Evolutionary conservation across 2,888 invertebrate genomes (phyloP).

Genomic region (Polymixis flavicincta): DNA sequence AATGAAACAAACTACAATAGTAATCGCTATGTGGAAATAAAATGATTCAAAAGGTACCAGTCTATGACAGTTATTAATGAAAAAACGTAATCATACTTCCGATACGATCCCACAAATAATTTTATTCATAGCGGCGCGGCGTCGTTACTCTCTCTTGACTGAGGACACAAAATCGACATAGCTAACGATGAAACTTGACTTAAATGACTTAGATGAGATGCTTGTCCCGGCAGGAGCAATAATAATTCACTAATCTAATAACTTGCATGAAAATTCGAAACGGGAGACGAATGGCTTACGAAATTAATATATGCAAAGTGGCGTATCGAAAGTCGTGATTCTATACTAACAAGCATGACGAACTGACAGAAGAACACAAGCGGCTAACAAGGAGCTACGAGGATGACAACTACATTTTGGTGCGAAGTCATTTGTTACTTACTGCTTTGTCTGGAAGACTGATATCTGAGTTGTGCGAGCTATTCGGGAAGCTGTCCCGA

Average conservation of each 20-base stretch:
- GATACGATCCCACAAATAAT: slow-evolving; percentile 47
- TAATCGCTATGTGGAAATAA: slow-evolving; percentile 16
- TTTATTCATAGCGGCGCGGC: neutral
- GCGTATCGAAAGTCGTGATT: slow-evolving; percentile 71
- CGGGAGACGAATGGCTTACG: slow-evolving; percentile 31
- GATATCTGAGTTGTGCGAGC: slow-evolving; percentile 75
- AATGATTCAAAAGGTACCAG: slow-evolving; percentile 56
- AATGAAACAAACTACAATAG: slow-evolving; percentile 24
- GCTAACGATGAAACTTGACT: slow-evolving; percentile 38
- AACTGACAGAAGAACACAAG: slow-evolving; percentile 65
- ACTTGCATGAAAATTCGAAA: slow-evolving; percentile 58
- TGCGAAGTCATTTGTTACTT: slow-evolving; percentile 70
- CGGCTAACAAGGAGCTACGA: slow-evolving; percentile 64
- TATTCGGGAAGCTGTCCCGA: slow-evolving; percentile 81
- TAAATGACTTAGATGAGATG: slow-evolving; percentile 36
- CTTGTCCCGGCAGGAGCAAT: slow-evolving; percentile 33
- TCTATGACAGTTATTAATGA: slow-evolving; percentile 48
- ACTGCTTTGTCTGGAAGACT: slow-evolving; percentile 84
- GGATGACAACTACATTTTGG: slow-evolving; percentile 60
- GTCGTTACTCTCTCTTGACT: neutral
- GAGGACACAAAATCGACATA: slow-evolving; percentile 25
- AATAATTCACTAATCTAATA: slow-evolving; percentile 52
- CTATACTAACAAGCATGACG: slow-evolving; percentile 68
- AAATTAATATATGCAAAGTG: slow-evolving; percentile 64
- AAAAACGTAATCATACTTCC: slow-evolving; percentile 49